Evolutionary conservation across 2,888 invertebrate species (phyloP).

Genomic region (Acleris holmiana): DNA sequence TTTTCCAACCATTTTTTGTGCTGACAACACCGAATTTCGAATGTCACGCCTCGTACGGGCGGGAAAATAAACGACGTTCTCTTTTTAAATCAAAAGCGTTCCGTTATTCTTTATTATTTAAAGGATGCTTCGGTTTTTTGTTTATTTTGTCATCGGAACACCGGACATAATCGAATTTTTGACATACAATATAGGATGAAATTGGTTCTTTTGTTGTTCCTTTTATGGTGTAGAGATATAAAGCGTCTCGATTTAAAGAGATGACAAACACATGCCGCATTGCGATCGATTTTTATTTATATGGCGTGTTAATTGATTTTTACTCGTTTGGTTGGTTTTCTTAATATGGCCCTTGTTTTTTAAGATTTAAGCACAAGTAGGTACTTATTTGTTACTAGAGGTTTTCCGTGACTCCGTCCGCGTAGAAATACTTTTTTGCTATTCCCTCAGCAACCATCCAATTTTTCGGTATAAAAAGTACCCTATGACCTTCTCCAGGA

Average conservation of each 20-base stretch:
- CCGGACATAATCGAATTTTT: slow-evolving; percentile 79
- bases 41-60: slow-evolving; percentile 82
- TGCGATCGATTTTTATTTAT: slow-evolving; percentile 33
- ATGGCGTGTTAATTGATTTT: slow-evolving; percentile 37
- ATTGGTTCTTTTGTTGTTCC: slow-evolving; percentile 76
- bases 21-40: slow-evolving; percentile 76
- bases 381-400: too few relatives aligned
- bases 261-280: slow-evolving; percentile 35
- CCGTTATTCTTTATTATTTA: slow-evolving; percentile 71
- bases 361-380: too few relatives aligned
- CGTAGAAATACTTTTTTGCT: too few relatives aligned
- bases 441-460: too few relatives aligned
- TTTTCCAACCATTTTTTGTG: slow-evolving; percentile 60
- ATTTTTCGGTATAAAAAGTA: too few relatives aligned
- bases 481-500: too few relatives aligned
- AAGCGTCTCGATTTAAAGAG: slow-evolving; percentile 49
- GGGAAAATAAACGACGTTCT: slow-evolving; percentile 74
- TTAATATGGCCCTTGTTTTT: too few relatives aligned
- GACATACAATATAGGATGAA: slow-evolving; percentile 78
- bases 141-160: slow-evolving; percentile 64
- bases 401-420: too few relatives aligned
- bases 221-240: slow-evolving; percentile 63
- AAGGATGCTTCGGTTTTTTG: slow-evolving; percentile 64
- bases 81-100: slow-evolving; percentile 61
- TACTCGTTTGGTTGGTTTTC: slow-evolving; percentile 9